These are phyloP conservation scores for Napeogenes sylphis DNA, from an alignment of 2,888 invertebrate genomes.

Conservation along the genomic window DNA sequence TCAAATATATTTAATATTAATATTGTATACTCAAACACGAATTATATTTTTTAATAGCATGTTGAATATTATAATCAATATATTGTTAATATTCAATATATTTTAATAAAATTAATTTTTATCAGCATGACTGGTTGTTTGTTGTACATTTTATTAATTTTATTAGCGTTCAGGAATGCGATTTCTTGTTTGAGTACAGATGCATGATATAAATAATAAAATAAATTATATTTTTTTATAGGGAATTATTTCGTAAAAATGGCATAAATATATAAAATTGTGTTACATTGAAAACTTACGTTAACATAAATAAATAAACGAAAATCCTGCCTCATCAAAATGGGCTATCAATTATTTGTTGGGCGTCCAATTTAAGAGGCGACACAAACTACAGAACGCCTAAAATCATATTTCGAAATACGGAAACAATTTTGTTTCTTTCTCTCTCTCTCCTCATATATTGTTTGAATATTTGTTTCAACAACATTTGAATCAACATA, in stretches of 20 bases:
- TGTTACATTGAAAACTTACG: neutral
- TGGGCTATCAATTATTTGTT: conserved; percentile 52
- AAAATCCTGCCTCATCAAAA: conserved; percentile 46
- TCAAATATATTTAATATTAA: conserved; percentile 2
- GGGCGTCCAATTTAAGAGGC: conserved; percentile 49
- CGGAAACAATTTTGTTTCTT: too few relatives aligned
- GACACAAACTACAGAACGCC: conserved; percentile 34
- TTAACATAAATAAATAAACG: conserved; percentile 21
- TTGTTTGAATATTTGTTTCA: too few relatives aligned
- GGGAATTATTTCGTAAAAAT: neutral
- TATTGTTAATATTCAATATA: conserved; percentile 11
- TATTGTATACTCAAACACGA: conserved; percentile 4
- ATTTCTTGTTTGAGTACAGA: conserved; percentile 68
- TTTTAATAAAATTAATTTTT: conserved; percentile 5
- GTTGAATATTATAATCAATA: neutral
- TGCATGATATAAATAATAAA: conserved; percentile 44
- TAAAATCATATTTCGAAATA: neutral
- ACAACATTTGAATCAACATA: too few relatives aligned
- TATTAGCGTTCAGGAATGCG: conserved; percentile 49
- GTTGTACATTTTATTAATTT: conserved; percentile 15
- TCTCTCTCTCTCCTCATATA: too few relatives aligned
- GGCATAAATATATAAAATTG: neutral
- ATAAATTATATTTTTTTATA: conserved; percentile 4
- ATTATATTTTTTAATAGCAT: neutral
- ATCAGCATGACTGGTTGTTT: conserved; percentile 19